Conservation (phyloP, 1,140 invertebrate genomes). For the Pygmarrhopalites habei region DNA sequence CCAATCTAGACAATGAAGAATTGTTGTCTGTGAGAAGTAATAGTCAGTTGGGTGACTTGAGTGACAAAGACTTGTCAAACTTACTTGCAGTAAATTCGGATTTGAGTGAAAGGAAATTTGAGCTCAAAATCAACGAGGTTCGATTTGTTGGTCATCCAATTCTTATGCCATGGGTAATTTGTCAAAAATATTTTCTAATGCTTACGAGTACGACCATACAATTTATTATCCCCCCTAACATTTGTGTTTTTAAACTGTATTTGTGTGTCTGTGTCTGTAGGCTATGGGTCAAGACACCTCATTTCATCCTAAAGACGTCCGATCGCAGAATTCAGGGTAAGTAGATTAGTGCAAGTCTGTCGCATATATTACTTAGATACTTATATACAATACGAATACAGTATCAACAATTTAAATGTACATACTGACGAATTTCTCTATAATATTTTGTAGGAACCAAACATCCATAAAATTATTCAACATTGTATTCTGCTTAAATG, state of each 20-base stretch:
- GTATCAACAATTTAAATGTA: too few species aligned
- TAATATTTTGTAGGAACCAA: conserved; percentile 27
- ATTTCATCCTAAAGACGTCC: conserved; percentile 23
- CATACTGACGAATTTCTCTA: too few species aligned
- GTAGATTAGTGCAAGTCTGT: too few species aligned
- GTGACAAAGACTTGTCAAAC: conserved; percentile 69
- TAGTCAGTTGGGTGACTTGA: conserved; percentile 42
- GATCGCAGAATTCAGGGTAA: conserved; percentile 28
- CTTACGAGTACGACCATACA: too few species aligned
- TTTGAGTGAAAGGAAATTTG: conserved; percentile 81
- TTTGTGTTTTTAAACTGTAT: too few species aligned
- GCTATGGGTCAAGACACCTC: too few species aligned
- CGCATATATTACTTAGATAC: neutral
- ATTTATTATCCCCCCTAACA: too few species aligned
- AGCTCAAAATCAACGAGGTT: conserved; percentile 91
- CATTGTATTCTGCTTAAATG: conserved; percentile 45
- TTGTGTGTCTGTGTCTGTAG: too few species aligned
- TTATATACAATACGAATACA: neutral
- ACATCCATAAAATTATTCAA: conserved; percentile 37
- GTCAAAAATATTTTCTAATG: too few species aligned
- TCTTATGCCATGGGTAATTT: too few species aligned
- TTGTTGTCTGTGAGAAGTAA: too few species aligned
- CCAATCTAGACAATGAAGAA: too few species aligned
- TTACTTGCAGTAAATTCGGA: conserved; percentile 85
- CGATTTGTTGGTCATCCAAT: conserved; percentile 90